Conservation (phyloP, 2,113 vertebrate genomes). For the Istiophorus platypterus region DNA sequence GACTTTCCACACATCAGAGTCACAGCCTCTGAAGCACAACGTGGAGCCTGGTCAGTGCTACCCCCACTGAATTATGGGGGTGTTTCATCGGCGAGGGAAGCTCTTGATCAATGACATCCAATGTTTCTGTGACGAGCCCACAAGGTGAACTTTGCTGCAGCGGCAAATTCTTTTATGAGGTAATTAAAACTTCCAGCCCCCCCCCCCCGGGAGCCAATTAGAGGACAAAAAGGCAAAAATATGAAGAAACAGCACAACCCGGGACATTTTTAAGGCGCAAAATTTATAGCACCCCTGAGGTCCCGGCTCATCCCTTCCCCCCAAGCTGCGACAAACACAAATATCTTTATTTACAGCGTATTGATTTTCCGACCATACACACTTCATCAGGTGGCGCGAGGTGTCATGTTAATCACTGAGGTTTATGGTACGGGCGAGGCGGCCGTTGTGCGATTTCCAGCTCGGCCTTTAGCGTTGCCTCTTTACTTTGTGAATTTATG, state of each 20-base stretch:
- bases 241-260: constrained; percentile 18
- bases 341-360: constrained; percentile 35
- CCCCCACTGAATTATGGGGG: not conserved
- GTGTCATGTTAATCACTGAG: constrained; percentile 8
- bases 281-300: constrained; percentile 39
- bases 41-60: not conserved
- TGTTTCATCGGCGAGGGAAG: not conserved
- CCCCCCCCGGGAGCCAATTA: constrained; percentile 61
- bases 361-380: constrained; percentile 27
- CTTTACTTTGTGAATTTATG: not conserved
- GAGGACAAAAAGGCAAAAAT: constrained; percentile 37
- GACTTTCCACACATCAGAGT: not conserved
- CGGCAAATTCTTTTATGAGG: constrained; percentile 63
- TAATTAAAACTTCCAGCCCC: constrained; percentile 61
- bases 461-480: constrained; percentile 10
- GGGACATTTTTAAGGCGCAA: constrained; percentile 46
- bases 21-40: not conserved
- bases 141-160: constrained; percentile 51
- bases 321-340: constrained; percentile 9
- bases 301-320: not conserved
- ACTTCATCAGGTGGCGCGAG: constrained; percentile 36
- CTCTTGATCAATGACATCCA: constrained; percentile 28
- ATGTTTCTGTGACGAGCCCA: constrained; percentile 28
- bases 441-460: not conserved
- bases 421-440: constrained; percentile 5